Base-by-base conservation (phyloP, 2,113 vertebrate species). In the Shinisaurus crocodilurus region DNA sequence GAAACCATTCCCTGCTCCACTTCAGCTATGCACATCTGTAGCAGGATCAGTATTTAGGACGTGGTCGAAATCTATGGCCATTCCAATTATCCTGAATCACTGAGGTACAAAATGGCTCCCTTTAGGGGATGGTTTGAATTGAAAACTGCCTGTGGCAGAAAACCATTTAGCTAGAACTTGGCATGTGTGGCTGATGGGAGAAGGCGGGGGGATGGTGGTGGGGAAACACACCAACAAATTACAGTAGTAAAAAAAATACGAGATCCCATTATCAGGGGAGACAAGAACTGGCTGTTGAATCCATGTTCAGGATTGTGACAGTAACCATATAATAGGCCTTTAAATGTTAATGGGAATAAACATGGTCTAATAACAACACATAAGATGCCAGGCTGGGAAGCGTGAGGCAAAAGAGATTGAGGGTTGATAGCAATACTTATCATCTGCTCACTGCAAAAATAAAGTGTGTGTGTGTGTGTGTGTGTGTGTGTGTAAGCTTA, bases 291-390 rank as follows among this genome's bases (percentile, higher is more conserved):
- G 37, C 69, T 95, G 94, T 89, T 92, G 90, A 88, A 91, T 67
- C 88, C 92, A 88, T 0, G 0, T 88, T 75, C 0, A 27, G 91
- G 82, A 32, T 88, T 67, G 88, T 91, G 94, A 94, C 94, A 94
- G 91, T 85, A 85, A 95, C 93, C 89, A 74, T 63, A 88, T 87
- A 94, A 83, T 6, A 18, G 95, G 76, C 88, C 80, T 92, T 94
- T 93, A 94, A 95, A 95, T 95, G 93, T 93, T 94, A 95, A n/a
- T 90, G 92, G 67, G 88, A 88, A 85, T 93, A 94, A 94, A 60
- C 0, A 10, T 5, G 63, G 93, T 94, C 93, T 94, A 95, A 93
- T 57, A 93, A 89, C 91, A 92, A 77, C 83, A 48, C 74, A 92
- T 91, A 93, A 0, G 84, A 92, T 95, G 94, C 89, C 88, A 89